Evolutionary conservation across 2,113 vertebrate genomes (phyloP).

Genomic region (Spilogale gracilis): DNA sequence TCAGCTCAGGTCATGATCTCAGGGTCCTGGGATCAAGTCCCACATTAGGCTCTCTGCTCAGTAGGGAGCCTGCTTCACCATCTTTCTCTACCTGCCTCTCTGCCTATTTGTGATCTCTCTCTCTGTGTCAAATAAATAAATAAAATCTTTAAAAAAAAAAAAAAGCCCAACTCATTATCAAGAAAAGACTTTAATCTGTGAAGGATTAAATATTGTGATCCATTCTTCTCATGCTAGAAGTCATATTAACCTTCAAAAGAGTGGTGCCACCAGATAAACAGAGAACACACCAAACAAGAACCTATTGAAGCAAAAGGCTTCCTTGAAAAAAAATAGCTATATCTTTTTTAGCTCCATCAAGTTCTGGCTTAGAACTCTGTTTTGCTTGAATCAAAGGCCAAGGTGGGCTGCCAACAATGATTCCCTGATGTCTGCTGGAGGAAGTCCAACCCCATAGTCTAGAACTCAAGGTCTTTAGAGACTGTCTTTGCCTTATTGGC

Average conservation of each 20-base stretch:
- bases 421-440: not conserved
- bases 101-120: no score
- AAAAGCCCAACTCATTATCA: constrained; percentile 64
- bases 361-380: constrained; percentile 61
- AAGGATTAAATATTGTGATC: constrained; percentile 63
- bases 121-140: no score
- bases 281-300: constrained; percentile 41
- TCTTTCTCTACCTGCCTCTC: no score
- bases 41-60: no score
- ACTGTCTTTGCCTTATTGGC: not conserved
- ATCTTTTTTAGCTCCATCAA: constrained; percentile 54
- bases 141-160: no score
- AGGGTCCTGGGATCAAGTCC: no score
- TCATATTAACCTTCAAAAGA: constrained; percentile 61
- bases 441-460: not conserved
- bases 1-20: no score
- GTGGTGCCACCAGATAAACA: constrained; percentile 54
- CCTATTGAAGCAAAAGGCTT: constrained; percentile 59
- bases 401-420: not conserved
- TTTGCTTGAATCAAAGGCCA: constrained; percentile 60
- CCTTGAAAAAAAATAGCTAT: constrained; percentile 58
- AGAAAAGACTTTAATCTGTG: constrained; percentile 65
- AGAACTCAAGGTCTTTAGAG: not conserved
- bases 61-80: no score
- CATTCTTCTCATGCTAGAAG: constrained; percentile 58